Base-by-base conservation (phyloP, 2,113 vertebrate genomes). In the Piaya cayana region DNA sequence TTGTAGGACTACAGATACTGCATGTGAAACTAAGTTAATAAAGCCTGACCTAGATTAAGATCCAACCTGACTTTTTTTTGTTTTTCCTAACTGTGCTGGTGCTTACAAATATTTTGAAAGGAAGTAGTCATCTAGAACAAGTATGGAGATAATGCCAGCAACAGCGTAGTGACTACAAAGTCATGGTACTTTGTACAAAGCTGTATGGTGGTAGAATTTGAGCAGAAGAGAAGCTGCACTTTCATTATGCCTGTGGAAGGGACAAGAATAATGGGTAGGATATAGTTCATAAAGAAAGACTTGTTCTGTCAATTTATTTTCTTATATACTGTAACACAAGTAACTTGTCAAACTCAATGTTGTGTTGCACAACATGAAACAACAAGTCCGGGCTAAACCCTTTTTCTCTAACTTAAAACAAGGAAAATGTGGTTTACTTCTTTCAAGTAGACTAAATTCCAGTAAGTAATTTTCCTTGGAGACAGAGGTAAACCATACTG, bases 341-440 rank as follows among this genome's bases (percentile, higher is more conserved):
- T 59, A 47, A 52, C 37, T 58, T 81, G 17, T 32, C 32, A 34
- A 65, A n/a, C 20, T 77, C 15, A 2, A 3, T 34, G 25, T 29
- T 65, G 20, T 67, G 16, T 67, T 59, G 4, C 6, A 55, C 23
- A 34, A 4, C 0, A 0, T n/a, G 12, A 86, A 19, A 30, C 6
- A 74, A 63, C 45, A 58, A 49, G 30, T 6, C 22, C 26, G 32
- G 60, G 52, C 37, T 84, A 43, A 88, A 26, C 2, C 3, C 9
- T 20, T 58, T 20, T 12, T 62, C 26, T n/a, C 21, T 69, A n/a
- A 59, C 25, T 85, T 9, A 16, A 25, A 67, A 79, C 11, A 10
- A 64, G 26, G 14, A 60, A 81, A 56, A 76, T 17, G 32, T 12
- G 34, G 8, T 29, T 72, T 63, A 13, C 6, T 50, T 70, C 6